Percentiles rank a stretch among this genome's conserved stretches.
phyloP scores from a whole-genome alignment of 2,888 invertebrate genomes.

The Melanostoma mellinum region DNA sequence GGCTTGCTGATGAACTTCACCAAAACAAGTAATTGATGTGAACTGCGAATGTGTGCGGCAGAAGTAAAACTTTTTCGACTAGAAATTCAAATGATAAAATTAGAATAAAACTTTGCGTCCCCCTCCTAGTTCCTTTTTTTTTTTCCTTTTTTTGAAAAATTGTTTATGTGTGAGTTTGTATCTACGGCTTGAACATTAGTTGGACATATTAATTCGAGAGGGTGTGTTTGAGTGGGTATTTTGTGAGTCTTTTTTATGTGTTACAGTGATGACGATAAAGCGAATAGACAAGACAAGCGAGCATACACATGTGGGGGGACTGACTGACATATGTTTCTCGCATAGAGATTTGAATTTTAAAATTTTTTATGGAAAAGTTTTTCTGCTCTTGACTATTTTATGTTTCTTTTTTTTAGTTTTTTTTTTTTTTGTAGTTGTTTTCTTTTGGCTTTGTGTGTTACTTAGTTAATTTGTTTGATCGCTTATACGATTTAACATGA shows the following conservation, averaged over 20 bases:
- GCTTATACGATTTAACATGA: constrained; percentile 36
- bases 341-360: constrained; percentile 53
- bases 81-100: constrained; percentile 67
- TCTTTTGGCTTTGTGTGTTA: background rate
- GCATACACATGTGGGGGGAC: constrained; percentile 9
- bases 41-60: constrained; percentile 55
- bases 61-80: constrained; percentile 60
- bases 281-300: constrained; percentile 9
- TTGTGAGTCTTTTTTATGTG: background rate
- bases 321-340: constrained; percentile 49
- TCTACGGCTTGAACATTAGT: constrained; percentile 32
- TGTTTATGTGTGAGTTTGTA: constrained; percentile 1
- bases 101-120: constrained; percentile 50
- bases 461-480: constrained; percentile 46
- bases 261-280: background rate
- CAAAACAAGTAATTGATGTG: constrained; percentile 53
- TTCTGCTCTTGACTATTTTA: background rate
- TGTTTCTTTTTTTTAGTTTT: background rate
- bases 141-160: background rate
- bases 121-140: background rate
- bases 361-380: constrained; percentile 45
- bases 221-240: background rate
- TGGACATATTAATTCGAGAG: constrained; percentile 43
- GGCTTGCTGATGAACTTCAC: background rate
- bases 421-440: background rate